Evolutionary conservation across 2,113 vertebrate species (phyloP).

Genomic region (Microtus montanus): DNA sequence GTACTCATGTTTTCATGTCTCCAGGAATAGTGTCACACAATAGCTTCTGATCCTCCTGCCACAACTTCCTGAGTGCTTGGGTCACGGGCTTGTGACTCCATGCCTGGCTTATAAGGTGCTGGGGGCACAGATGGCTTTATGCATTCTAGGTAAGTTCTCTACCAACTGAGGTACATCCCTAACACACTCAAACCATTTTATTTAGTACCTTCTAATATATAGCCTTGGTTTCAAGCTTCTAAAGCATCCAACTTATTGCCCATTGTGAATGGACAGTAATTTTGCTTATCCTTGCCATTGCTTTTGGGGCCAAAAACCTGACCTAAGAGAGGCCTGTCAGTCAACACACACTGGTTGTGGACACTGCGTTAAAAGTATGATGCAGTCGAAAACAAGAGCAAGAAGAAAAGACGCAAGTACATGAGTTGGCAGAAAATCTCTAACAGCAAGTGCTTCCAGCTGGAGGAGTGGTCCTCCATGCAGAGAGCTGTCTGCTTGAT

Average conservation of each 20-base stretch:
- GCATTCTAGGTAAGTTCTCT: neutral
- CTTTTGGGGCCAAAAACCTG: neutral
- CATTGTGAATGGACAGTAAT: neutral
- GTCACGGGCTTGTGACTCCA: neutral
- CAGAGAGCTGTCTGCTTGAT: neutral
- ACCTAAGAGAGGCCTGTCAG: neutral
- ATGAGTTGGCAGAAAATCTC: no score
- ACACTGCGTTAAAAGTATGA: neutral
- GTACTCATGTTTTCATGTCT: neutral
- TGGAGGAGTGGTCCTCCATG: neutral
- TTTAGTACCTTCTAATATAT: neutral
- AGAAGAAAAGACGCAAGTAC: neutral
- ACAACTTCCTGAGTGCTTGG: neutral
- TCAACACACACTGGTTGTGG: neutral
- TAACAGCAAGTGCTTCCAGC: neutral
- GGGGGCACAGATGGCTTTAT: neutral
- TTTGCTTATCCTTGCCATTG: neutral
- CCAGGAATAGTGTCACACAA: neutral
- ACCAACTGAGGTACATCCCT: neutral
- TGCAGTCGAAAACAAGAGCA: neutral
- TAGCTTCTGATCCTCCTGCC: neutral
- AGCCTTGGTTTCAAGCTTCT: neutral
- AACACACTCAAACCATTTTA: neutral
- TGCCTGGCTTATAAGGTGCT: neutral
- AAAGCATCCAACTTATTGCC: neutral